Base-by-base conservation (phyloP, 2,888 invertebrate species). In the Choreutis nemorana region DNA sequence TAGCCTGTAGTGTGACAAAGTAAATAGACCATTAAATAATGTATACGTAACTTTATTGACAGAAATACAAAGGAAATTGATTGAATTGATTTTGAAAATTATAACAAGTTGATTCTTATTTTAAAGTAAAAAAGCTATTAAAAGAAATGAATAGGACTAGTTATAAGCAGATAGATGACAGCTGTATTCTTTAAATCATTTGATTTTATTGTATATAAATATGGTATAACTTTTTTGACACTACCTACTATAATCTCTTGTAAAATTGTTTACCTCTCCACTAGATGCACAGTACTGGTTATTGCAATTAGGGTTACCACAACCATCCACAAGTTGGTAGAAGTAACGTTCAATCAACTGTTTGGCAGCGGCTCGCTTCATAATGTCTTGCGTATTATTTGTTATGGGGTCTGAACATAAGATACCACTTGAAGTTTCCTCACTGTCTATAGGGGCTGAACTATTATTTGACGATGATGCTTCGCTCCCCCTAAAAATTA, bases 291-390 rank as follows among this genome's bases (percentile, higher is more conserved):
- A 96, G 61, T 87, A 84, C 53, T 85, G 84, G 73, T 96, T 96
- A 51, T 85, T 84, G 68, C 96, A 96, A 48, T 83, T 82, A n/a
- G 86, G 81, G 67, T 93, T 91, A 13, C 96, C 95, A 71, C 96
- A 96, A 44, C 96, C 96, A 62, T 94, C 91, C 23, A 90, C 87
- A 40, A 96, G 78, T 73, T 96, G 94, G 72, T 91, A 93, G 66
- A 95, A 95, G 70, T 95, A 96, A 52, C 91, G 84, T 68, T 94
- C 93, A 41, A 96, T 95, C 39, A 94, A 79, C 63, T 90, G 89
- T 65, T 87, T 91, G 22, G 92, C 94, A 24, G 87, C 86, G 33
- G 86, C 85, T 29, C 88, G 81, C 73, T 87, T 87, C 87, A 87
- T 87, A 48, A 83, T 85, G 80, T 83, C 83, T 41, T 81, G 79